Percentiles rank a stretch among this genome's conserved stretches.
phyloP scores from a whole-genome alignment of 1,140 invertebrate genomes.

The Drosophila ercepeae region DNA sequence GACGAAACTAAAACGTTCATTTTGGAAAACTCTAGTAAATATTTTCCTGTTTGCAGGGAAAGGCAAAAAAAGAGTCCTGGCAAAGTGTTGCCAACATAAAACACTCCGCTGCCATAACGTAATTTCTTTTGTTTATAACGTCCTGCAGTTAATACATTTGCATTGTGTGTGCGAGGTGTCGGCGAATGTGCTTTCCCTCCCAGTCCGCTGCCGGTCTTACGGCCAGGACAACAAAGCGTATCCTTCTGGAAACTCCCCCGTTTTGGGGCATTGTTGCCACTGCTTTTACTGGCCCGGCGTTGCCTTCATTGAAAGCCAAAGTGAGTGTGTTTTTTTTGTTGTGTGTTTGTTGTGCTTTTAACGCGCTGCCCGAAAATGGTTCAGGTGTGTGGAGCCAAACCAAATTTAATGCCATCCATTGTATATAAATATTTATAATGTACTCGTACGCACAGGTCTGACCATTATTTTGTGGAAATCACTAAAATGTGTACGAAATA shows the following conservation, averaged over 20 bases:
- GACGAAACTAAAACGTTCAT: background rate
- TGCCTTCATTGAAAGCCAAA: constrained; percentile 40
- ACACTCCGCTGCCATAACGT: constrained; percentile 74
- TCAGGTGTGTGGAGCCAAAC: constrained; percentile 30
- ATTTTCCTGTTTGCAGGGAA: constrained; percentile 1
- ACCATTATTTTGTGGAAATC: constrained; percentile 5
- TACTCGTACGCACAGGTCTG: constrained; percentile 7
- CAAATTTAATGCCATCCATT: constrained; percentile 25
- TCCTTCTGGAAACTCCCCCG: background rate
- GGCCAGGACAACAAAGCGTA: constrained; percentile 24
- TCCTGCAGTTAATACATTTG: constrained; percentile 72
- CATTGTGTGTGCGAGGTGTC: constrained; percentile 42
- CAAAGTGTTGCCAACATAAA: constrained; percentile 75
- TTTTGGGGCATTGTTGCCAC: constrained; percentile 27
- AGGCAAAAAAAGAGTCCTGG: constrained; percentile 43
- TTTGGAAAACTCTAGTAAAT: background rate
- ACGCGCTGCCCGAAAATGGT: constrained; percentile 24
- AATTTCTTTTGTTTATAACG: constrained; percentile 76
- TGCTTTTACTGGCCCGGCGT: constrained; percentile 27
- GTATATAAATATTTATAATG: constrained; percentile 41
- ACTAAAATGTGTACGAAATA: constrained; percentile 5
- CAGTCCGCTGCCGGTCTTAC: constrained; percentile 10
- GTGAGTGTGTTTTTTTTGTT: constrained; percentile 25
- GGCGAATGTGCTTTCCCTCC: constrained; percentile 24
- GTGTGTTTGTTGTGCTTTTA: constrained; percentile 19